phyloP scores from a whole-genome alignment of 2,797 vertebrate genomes.

The Cottoperca gobio region DNA sequence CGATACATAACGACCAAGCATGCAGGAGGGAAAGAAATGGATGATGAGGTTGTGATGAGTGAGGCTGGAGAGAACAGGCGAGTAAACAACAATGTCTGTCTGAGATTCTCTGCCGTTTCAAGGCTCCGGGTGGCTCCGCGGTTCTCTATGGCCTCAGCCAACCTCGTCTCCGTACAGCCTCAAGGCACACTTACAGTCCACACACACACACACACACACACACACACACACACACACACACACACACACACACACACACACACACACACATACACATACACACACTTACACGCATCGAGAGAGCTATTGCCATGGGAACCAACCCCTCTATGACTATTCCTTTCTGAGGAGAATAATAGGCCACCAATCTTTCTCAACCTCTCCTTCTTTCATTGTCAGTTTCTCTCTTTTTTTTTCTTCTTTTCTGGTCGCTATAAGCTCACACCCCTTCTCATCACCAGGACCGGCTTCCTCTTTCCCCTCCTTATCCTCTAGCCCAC shows the following conservation, averaged over 20 bases:
- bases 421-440: constrained; percentile 31
- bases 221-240: constrained; percentile 27
- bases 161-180: constrained; percentile 61
- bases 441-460: constrained; percentile 39
- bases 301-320: constrained; percentile 88
- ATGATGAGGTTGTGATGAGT: constrained; percentile 29
- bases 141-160: constrained; percentile 44
- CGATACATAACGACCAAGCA: constrained; percentile 17
- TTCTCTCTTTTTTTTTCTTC: constrained; percentile 46
- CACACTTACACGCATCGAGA: constrained; percentile 51
- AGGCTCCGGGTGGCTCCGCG: constrained; percentile 51
- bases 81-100: constrained; percentile 56
- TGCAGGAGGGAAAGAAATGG: background rate
- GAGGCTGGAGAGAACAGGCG: constrained; percentile 18
- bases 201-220: constrained; percentile 35
- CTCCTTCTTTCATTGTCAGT: constrained; percentile 64
- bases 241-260: constrained; percentile 21
- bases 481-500: constrained; percentile 6
- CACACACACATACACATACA: constrained; percentile 30
- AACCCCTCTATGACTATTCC: constrained; percentile 81
- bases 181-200: constrained; percentile 52
- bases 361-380: constrained; percentile 79
- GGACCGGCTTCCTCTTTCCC: background rate
- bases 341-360: constrained; percentile 84
- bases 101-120: constrained; percentile 51